Percentiles rank a stretch among this genome's conserved stretches.
Conservation (phyloP, 2,888 invertebrate genomes). For the Phoronis australis region DNA sequence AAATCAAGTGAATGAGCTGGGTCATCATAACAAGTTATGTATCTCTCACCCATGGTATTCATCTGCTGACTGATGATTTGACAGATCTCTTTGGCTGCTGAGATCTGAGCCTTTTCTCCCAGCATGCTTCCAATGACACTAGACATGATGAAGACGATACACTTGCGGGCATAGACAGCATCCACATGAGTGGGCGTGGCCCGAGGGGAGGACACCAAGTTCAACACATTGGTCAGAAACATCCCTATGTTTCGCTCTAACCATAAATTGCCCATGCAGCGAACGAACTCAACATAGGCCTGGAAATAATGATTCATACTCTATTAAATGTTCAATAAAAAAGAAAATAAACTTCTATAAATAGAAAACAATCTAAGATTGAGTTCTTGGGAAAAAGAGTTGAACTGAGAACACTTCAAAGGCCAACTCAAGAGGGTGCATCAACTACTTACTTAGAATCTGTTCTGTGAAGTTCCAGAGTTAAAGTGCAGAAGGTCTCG, state of each 20-base stretch:
- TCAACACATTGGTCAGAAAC: constrained; percentile 83
- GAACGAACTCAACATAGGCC: constrained; percentile 93
- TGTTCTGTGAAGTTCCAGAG: no score
- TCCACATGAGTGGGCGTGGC: constrained; percentile 95
- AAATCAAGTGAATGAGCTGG: no score
- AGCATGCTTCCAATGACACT: constrained; percentile 89
- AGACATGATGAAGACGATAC: constrained; percentile 89
- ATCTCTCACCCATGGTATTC: constrained; percentile 59
- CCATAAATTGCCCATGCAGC: constrained; percentile 91
- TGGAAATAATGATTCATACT: constrained; percentile 53
- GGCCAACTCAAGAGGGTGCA: no score
- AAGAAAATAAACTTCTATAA: no score
- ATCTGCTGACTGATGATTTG: constrained; percentile 88
- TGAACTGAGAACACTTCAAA: no score
- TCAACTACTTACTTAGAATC: no score
- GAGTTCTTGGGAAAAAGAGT: no score
- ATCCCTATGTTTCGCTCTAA: constrained; percentile 83
- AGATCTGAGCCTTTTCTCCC: constrained; percentile 93
- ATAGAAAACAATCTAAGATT: no score
- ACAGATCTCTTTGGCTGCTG: constrained; percentile 84
- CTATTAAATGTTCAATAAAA: no score
- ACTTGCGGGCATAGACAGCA: constrained; percentile 94
- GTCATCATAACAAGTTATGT: no score
- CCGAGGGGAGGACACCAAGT: constrained; percentile 87
- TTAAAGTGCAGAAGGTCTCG: no score